These are phyloP conservation scores for Progne subis DNA, from an alignment of 2,113 vertebrate genomes.

Conservation along the genomic window DNA sequence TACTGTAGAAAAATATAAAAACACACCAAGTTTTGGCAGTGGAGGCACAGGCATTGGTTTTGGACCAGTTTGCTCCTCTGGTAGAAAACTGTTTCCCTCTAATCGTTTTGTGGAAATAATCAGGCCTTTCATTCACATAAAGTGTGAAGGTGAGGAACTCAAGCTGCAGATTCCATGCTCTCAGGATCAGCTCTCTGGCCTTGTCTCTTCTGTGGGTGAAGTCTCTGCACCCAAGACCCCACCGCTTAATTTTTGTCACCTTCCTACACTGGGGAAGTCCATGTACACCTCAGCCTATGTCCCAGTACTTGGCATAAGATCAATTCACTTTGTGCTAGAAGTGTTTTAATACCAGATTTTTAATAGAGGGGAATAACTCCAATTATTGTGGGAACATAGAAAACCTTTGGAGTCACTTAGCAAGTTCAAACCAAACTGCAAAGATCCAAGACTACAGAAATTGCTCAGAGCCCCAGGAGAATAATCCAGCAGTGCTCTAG, in stretches of 20 bases:
- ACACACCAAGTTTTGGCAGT: neutral
- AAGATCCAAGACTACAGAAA: neutral
- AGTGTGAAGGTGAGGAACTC: neutral
- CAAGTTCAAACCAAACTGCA: neutral
- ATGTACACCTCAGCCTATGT: neutral
- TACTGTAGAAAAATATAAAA: neutral
- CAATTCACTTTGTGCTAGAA: neutral
- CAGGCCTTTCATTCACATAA: neutral
- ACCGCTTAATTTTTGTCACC: neutral
- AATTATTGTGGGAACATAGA: neutral
- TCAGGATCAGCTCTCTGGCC: neutral
- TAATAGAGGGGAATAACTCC: neutral
- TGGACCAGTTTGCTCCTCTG: neutral
- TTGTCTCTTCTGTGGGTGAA: neutral
- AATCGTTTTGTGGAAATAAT: neutral
- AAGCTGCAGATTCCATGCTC: no score
- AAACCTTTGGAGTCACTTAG: neutral
- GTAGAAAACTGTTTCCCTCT: neutral
- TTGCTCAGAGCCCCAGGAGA: neutral
- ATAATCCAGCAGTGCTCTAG: neutral
- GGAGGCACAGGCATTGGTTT: neutral
- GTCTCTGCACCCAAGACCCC: neutral
- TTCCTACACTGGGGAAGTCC: neutral
- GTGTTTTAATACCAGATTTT: neutral
- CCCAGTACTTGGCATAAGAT: neutral